Evolutionary conservation across 2,888 invertebrate species (phyloP), one percentile per base, ranked within the genome.

Genomic region (Patella caerulea): DNA sequence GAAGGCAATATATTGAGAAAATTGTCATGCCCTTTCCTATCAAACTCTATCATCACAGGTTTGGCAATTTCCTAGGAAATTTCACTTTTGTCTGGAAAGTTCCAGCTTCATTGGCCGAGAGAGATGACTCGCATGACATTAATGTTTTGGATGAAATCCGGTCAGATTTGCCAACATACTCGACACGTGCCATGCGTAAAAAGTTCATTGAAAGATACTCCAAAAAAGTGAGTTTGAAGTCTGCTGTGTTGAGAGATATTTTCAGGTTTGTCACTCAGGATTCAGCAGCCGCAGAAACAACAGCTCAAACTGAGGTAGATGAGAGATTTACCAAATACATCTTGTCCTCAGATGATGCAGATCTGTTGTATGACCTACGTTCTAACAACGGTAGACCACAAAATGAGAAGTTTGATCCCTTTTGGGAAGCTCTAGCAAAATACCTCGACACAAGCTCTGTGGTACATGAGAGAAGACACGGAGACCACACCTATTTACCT

Each of bases 391-490:
- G n/a, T n/a, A 14, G n/a, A 56, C 15, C 14, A 17, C 15, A 4
- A 56, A n/a, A n/a, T 7, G n/a, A 14, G 3, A 56, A 7, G 56
- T 56, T 56, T 7, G n/a, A 56, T 56, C 3, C n/a, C n/a, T 56
- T 56, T n/a, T 56, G 14, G 15, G n/a, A 2, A 17, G 9, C 14
- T 3, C 3, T 56, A 2, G 56, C 3, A 14, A 56, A 56, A 7
- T 56, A 56, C n/a, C n/a, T 56, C 9, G 56, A 56, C 15, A n/a
- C 14, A 7, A 56, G 14, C 14, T n/a, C n/a, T 56, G 56, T n/a
- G 3, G 79, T 81, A 24, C n/a, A 76, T 70, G 81, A 81, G 29
- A 76, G 79, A 15, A 53, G 75, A 59, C 75, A 72, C 29, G 74
- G 74, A 72, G 59, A 78, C 11, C 78, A 79, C 65, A 11, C 78